These are phyloP conservation scores for Lepas anatifera DNA, from an alignment of 2,888 invertebrate genomes.

Conservation along the genomic window DNA sequence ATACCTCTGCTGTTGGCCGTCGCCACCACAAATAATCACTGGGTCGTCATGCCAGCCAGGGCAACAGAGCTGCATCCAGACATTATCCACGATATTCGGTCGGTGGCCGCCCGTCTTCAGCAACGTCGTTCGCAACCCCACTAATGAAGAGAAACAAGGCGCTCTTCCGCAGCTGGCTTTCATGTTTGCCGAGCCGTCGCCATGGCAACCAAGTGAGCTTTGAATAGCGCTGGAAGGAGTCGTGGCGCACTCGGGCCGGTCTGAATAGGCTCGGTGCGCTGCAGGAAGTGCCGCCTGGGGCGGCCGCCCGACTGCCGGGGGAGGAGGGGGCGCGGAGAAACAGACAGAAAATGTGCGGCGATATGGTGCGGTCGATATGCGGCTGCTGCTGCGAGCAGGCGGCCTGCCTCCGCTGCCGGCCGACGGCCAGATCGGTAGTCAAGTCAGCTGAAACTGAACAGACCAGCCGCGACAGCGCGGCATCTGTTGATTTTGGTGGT, in stretches of 20 bases:
- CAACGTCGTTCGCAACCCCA: too few species aligned
- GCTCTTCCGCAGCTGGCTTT: neutral
- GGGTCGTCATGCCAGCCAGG: too few species aligned
- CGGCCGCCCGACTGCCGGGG: neutral
- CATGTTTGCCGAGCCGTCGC: neutral
- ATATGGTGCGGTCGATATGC: neutral
- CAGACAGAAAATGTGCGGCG: neutral
- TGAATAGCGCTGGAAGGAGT: neutral
- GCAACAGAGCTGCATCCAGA: too few species aligned
- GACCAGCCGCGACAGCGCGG: too few species aligned
- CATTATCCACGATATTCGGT: too few species aligned
- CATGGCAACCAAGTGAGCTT: slow-evolving; percentile 2
- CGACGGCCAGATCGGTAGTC: neutral
- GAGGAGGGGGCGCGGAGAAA: neutral
- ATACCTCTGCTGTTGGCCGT: too few species aligned
- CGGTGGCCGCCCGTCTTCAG: too few species aligned
- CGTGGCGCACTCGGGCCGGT: neutral
- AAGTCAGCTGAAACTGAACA: too few species aligned
- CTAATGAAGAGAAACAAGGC: slow-evolving; percentile 2
- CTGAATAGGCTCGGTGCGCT: neutral
- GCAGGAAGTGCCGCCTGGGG: neutral
- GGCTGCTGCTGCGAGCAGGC: neutral
- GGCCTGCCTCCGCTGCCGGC: neutral
- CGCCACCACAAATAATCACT: too few species aligned
- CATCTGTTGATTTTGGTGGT: too few species aligned